Evolutionary conservation across 2,888 invertebrate genomes (phyloP).

Genomic region (Eupsilia transversa): DNA sequence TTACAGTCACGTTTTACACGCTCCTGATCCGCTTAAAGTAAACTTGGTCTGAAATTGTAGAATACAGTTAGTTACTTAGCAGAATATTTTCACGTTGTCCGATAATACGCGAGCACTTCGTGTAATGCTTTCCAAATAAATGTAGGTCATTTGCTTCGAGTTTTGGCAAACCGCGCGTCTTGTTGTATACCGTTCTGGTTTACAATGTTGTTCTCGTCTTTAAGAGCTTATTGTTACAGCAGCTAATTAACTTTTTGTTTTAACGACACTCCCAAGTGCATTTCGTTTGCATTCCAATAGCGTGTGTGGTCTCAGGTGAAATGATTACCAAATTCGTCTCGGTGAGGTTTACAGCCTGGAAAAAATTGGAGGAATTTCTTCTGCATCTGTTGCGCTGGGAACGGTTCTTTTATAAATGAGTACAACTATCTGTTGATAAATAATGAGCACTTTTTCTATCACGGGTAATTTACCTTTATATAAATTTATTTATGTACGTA

Average conservation of each 20-base stretch:
- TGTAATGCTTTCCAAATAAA: slow-evolving; percentile 59
- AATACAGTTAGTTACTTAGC: slow-evolving; percentile 26
- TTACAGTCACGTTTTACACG: slow-evolving; percentile 5
- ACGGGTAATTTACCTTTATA: slow-evolving; percentile 11
- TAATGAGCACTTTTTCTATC: neutral
- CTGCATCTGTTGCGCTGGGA: slow-evolving; percentile 1
- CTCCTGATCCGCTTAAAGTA: slow-evolving; percentile 14
- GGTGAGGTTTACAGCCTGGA: neutral
- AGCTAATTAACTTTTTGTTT: slow-evolving; percentile 52
- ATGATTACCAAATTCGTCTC: slow-evolving; percentile 36
- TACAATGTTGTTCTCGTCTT: slow-evolving; percentile 38
- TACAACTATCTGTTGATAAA: neutral
- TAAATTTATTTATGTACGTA: neutral
- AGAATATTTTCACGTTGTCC: slow-evolving; percentile 33
- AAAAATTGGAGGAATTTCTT: slow-evolving; percentile 11
- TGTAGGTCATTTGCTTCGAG: slow-evolving; percentile 57
- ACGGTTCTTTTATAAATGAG: neutral
- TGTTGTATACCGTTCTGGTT: slow-evolving; percentile 41
- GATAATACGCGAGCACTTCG: slow-evolving; percentile 35
- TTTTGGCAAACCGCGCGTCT: slow-evolving; percentile 62
- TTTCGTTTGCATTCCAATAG: slow-evolving; percentile 50
- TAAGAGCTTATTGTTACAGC: slow-evolving; percentile 41
- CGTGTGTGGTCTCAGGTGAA: slow-evolving; percentile 38
- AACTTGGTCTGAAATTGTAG: slow-evolving; percentile 17
- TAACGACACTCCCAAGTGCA: slow-evolving; percentile 29